Evolutionary conservation across 1,140 invertebrate species (phyloP).

Genomic region (Leptestheria dahalacensis): DNA sequence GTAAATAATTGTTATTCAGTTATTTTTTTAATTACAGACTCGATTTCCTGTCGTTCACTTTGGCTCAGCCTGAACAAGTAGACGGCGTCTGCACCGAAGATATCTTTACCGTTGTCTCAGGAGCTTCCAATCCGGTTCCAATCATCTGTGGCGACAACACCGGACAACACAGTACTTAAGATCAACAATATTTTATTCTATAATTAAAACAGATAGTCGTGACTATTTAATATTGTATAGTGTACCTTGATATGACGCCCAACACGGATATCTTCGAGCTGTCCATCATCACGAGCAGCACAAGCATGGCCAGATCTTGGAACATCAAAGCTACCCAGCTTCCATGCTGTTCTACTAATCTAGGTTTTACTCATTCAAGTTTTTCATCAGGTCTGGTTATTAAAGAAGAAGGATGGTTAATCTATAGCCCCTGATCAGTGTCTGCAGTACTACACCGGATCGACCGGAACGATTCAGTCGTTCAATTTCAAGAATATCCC

Average conservation of each 20-base stretch:
- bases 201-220: too few species aligned
- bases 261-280: conserved; percentile 6
- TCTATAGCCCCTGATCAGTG: conserved; percentile 2
- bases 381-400: background rate
- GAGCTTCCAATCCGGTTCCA: conserved; percentile 7
- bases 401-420: background rate
- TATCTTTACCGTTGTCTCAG: conserved; percentile 5
- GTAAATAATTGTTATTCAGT: too few species aligned
- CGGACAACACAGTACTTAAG: conserved; percentile 12
- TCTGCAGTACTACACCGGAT: background rate
- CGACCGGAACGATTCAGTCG: background rate
- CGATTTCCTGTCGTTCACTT: conserved; percentile 5
- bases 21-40: background rate
- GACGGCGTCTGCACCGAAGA: conserved; percentile 1
- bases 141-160: conserved; percentile 10
- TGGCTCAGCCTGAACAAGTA: conserved; percentile 6
- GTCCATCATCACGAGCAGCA: conserved; percentile 20
- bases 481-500: conserved; percentile 8
- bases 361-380: background rate
- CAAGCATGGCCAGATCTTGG: conserved; percentile 20
- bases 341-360: conserved; percentile 12
- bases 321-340: conserved; percentile 21
- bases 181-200: too few species aligned
- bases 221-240: background rate
- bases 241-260: conserved; percentile 3